Base-by-base conservation (phyloP, 2,888 invertebrate species). In the Lasioglossum zephyrum region DNA sequence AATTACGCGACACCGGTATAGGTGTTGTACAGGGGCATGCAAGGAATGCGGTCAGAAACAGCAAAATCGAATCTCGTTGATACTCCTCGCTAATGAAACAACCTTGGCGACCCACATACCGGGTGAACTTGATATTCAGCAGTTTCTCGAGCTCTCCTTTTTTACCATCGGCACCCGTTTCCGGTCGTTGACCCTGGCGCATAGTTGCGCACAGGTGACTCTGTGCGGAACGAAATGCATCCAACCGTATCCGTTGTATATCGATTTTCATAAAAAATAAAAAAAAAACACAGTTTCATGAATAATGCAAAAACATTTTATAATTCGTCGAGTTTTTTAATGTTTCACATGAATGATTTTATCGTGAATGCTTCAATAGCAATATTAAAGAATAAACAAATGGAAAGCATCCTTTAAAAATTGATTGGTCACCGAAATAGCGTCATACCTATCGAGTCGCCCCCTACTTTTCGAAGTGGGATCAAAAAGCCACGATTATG, bases 41-140 rank as follows among this genome's bases (percentile, higher is more conserved):
- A 74, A 79, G 60, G 63, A 82, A 80, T 74, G 69, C 80, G 82
- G 74, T 57, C 80, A 70, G 47, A 80, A 69, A 70, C 69, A 47
- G 69, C 47, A 53, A 49, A 26, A 49, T 26, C 47, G 31, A 76
- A 63, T 76, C 63, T 76, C 63, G 81, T 75, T 49, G 75, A 83
- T 83, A 41, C 49, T 49, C n/a, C 80, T 47, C 57, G 72, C 80
- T 81, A 81, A 60, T 31, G 66, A 36, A 63, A 49, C 70, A 47
- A 53, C 72, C 66, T 31, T 18, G 66, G 4, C 41, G 76, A 76
- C 76, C 83, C 70, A 73, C 49, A 76, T 83, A 36, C 36, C 4
- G 26, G 73, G 72, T 53, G 49, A 81, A 80, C 72, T 75, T 31
- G 49, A 81, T 60, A 70, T 70, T 79, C 53, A 41, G 6, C 47